Base-by-base conservation (phyloP, 2,888 invertebrate species). In the Bugulina stolonifera region DNA sequence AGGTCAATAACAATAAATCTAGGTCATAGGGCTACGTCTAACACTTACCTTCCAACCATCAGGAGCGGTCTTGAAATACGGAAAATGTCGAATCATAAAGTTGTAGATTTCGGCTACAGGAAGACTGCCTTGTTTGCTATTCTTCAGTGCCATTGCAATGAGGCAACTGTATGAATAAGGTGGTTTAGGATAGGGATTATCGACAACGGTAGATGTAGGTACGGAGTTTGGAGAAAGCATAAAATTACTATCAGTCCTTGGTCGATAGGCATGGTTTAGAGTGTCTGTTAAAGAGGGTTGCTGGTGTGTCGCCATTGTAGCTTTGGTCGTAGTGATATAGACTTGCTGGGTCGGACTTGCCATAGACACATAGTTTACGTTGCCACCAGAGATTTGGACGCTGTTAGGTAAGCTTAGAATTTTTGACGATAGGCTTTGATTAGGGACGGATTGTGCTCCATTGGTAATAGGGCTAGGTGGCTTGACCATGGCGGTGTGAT, bases 31-130 rank as follows among this genome's bases (percentile, higher is more conserved):
- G n/a, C n/a, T n/a, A n/a, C n/a, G n/a, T n/a, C n/a, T n/a, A n/a
- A 57, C 10, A 57, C 79, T 73, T 79, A 85, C 85, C 81, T 98
- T 98, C 98, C 98, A 98, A 23, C 97, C 97, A 82, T 92, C 93
- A 29, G 96, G 97, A 14, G 98, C 98, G 0, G 94, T 96, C 86
- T 95, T 95, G 85, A 98, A 98, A 85, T 96, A 98, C 0, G 98
- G 98, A 83, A 98, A 98, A 85, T 98, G 95, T 85, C 94, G 93
- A 92, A 94, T 97, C 92, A 98, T 96, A 82, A 98, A 98, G 84
- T 93, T 94, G 85, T 98, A 98, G 78, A 98, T 98, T 87, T 98
- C 98, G 18, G 95, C 95, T 35, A 98, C 98, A 1, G 97, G 97
- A 79, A 98, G 86, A 79, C 94, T 93, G 73, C 97, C 97, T 72